Base-by-base conservation (phyloP, 2,113 vertebrate genomes). In the Callithrix jacchus region DNA sequence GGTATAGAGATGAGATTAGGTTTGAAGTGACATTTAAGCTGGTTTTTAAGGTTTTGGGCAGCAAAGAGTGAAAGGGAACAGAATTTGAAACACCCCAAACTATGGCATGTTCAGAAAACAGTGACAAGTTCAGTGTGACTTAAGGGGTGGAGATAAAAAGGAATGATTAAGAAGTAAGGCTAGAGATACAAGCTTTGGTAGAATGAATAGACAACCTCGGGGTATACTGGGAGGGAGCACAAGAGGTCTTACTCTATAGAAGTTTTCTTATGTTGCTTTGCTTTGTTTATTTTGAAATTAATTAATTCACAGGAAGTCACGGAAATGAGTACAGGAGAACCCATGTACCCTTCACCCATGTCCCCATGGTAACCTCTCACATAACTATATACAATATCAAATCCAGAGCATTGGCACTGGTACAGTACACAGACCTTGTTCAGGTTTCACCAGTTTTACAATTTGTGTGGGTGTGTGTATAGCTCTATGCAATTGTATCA, bases 211-310 rank as follows among this genome's bases (percentile, higher is more conserved):
- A 37, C 27, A 81, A n/a, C 73, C 37, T 77, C 54, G 90, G 47
- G 16, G 54, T 91, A 42, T 0, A 70, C 64, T 40, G 54, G 79
- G 27, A 5, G 80, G n/a, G 25, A 73, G 61, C 85, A 37, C 3
- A 64, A 49, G 87, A 71, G 35, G 86, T 79, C 81, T 64, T 64
- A 64, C 0, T 12, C 61, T 64, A 12, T 32, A 13, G 27, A 30
- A 64, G 61, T 64, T 27, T 74, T 74, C 61, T 74, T 74, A 45
- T 49, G n/a, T 64, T 54, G 16, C 12, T 90, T 93, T 86, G 49
- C 40, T 96, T 92, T 83, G 42, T 54, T 82, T 87, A 45, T 74
- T 83, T 93, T 93, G 35, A 82, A 93, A 66, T 64, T 64, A 4
- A 64, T 40, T 77, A 81, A 84, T 96, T 91, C 40, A 49, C 6